These are phyloP conservation scores for Notarius quadriscutis DNA, from an alignment of 2,113 vertebrate species.

Conservation along the genomic window DNA sequence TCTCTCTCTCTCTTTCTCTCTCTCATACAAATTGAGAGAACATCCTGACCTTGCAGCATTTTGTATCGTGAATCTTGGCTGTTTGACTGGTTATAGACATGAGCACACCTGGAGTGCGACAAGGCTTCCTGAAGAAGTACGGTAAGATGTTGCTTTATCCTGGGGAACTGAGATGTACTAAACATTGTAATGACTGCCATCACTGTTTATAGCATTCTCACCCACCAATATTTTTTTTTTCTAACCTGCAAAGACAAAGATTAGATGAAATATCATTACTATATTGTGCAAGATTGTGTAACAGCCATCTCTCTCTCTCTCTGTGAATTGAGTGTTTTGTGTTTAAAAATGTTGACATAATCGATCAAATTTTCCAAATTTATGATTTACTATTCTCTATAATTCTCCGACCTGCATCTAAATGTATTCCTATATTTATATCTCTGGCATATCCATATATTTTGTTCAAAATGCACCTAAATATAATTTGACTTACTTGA, in stretches of 20 bases:
- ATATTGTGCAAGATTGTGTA: neutral
- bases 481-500: neutral
- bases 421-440: neutral
- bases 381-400: neutral
- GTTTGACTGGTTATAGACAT: slow-evolving; percentile 62
- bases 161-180: neutral
- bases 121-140: slow-evolving; percentile 79
- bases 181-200: neutral
- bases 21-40: slow-evolving; percentile 33
- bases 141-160: slow-evolving; percentile 63
- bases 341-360: neutral
- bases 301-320: neutral
- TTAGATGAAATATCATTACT: neutral
- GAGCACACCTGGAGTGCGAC: slow-evolving; percentile 71
- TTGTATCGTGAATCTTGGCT: slow-evolving; percentile 55
- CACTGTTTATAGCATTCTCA: too few relatives aligned
- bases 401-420: neutral
- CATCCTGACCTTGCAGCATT: slow-evolving; percentile 45
- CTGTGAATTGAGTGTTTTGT: neutral
- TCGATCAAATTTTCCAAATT: neutral
- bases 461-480: neutral
- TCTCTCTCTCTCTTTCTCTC: slow-evolving; percentile 34
- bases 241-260: neutral
- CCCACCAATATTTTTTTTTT: neutral
- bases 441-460: neutral